Percentiles rank a stretch among this genome's conserved stretches.
Evolutionary conservation across 2,888 invertebrate species (phyloP).

Genomic region (Dicycla oo): DNA sequence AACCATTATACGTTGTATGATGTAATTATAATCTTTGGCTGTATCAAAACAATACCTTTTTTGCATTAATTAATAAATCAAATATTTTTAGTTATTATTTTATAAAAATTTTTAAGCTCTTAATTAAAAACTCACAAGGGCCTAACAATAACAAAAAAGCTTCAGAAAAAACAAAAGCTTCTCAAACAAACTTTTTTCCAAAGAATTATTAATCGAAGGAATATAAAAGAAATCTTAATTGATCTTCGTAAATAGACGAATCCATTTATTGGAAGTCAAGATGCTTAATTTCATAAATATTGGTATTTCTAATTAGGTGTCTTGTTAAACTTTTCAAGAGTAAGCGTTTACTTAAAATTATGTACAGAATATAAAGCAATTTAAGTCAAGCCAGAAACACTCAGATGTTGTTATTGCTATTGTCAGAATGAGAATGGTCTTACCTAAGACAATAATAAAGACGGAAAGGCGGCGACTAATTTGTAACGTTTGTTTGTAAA

Average conservation of each 20-base stretch:
- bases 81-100: not conserved
- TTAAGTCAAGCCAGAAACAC: not conserved
- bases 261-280: slow-evolving; percentile 26
- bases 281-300: slow-evolving; percentile 26
- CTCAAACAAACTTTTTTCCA: slow-evolving; percentile 2
- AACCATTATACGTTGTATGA: not conserved
- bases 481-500: too few relatives aligned
- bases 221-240: slow-evolving; percentile 25
- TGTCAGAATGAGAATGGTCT: too few relatives aligned
- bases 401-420: too few relatives aligned
- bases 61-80: not conserved
- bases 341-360: not conserved
- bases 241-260: slow-evolving; percentile 22
- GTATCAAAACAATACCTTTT: not conserved
- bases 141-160: not conserved
- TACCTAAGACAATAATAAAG: too few relatives aligned
- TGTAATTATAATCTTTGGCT: not conserved
- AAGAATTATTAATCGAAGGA: slow-evolving; percentile 22
- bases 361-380: not conserved
- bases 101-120: not conserved
- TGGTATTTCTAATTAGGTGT: slow-evolving; percentile 15
- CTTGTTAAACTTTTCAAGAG: slow-evolving; percentile 1
- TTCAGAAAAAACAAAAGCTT: slow-evolving; percentile 24
- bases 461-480: too few relatives aligned
- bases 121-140: not conserved